phyloP scores from a whole-genome alignment of 1,140 invertebrate species.

The Apolygus lucorum region DNA sequence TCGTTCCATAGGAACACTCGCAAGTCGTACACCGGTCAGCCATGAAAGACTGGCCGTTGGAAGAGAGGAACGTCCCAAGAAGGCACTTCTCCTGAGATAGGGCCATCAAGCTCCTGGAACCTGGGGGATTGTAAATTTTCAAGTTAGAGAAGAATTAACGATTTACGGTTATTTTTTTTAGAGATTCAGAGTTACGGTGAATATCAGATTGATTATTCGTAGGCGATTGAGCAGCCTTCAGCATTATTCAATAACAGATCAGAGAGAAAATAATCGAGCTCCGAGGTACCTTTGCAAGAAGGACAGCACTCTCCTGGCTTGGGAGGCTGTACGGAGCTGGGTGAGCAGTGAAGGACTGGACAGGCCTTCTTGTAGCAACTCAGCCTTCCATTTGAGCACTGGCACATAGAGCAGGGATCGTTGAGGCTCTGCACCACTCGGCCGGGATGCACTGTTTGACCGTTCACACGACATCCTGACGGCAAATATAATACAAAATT shows the following conservation, averaged over 20 bases:
- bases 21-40: slow-evolving; percentile 76
- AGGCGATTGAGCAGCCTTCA: too few relatives aligned
- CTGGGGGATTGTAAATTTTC: slow-evolving; percentile 29
- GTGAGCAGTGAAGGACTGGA: slow-evolving; percentile 68
- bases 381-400: slow-evolving; percentile 62
- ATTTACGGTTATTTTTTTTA: too few relatives aligned
- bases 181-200: too few relatives aligned
- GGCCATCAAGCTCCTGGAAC: slow-evolving; percentile 37
- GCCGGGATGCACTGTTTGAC: slow-evolving; percentile 55
- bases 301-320: slow-evolving; percentile 75
- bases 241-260: too few relatives aligned
- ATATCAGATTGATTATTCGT: too few relatives aligned
- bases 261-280: too few relatives aligned
- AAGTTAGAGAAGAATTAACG: too few relatives aligned
- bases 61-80: slow-evolving; percentile 55
- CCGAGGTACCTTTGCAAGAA: slow-evolving; percentile 61
- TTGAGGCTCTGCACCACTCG: slow-evolving; percentile 63
- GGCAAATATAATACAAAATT: too few relatives aligned
- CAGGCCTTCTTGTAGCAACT: slow-evolving; percentile 76
- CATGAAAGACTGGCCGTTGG: slow-evolving; percentile 47
- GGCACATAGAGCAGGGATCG: slow-evolving; percentile 80
- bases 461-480: slow-evolving; percentile 66
- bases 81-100: slow-evolving; percentile 55
- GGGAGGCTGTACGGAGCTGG: slow-evolving; percentile 49
- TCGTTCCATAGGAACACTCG: slow-evolving; percentile 64